phyloP scores from a whole-genome alignment of 2,113 vertebrate genomes.

The Coptodon rendalli region DNA sequence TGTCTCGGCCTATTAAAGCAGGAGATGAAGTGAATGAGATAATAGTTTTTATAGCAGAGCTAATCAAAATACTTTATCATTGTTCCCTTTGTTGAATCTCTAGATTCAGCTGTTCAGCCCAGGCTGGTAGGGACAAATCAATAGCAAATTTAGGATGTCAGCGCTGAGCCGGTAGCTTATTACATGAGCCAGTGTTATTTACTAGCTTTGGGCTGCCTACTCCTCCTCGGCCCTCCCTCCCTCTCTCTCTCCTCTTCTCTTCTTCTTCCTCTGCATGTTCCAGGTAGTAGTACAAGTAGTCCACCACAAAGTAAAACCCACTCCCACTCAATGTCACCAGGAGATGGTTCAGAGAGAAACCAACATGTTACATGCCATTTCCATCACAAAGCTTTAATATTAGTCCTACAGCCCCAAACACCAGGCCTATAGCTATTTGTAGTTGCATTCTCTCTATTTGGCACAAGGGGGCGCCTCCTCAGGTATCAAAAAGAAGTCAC shows the following conservation, averaged over 20 bases:
- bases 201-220: conserved; percentile 10
- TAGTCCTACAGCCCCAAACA: not conserved
- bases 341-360: not conserved
- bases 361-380: not conserved
- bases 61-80: conserved; percentile 33
- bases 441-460: not conserved
- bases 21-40: not conserved
- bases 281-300: conserved; percentile 7
- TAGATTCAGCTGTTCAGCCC: not conserved
- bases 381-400: not conserved
- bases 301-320: conserved; percentile 19
- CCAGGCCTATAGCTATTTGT: not conserved
- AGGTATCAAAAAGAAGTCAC: not conserved
- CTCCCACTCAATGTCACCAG: conserved; percentile 45
- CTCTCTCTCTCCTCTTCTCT: not conserved
- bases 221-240: not conserved
- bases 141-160: conserved; percentile 39
- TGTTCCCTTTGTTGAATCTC: not conserved
- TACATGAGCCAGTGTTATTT: conserved; percentile 33
- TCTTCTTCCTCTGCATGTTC: conserved; percentile 16
- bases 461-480: not conserved
- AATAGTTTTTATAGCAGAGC: not conserved
- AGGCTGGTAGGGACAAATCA: conserved; percentile 23
- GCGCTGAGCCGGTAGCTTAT: conserved; percentile 14
- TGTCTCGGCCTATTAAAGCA: not conserved